Base-by-base conservation (phyloP, 2,113 vertebrate species). In the Perca fluviatilis region DNA sequence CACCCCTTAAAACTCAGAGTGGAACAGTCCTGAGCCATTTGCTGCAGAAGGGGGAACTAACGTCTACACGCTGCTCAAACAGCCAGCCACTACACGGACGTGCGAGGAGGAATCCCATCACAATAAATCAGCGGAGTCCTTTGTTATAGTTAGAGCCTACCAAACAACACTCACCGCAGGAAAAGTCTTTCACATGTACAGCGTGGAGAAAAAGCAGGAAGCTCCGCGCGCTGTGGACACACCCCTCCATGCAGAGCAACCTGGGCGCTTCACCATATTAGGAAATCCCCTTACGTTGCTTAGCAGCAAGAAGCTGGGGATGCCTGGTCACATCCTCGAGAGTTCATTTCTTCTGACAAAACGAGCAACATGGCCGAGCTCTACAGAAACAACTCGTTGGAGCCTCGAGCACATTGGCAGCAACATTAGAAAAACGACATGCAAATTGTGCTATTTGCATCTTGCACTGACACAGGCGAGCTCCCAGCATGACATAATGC, bases 11-110 rank as follows among this genome's bases (percentile, higher is more conserved):
- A 12, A 49, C 10, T 18, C 53, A 9, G 19, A 79, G 80, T 96
- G 96, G 96, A 95, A 95, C 94, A 77, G 89, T 93, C 96, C 92
- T 71, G 86, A 56, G 85, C 74, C 89, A 77, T 93, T 94, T 90
- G 93, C 90, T 94, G 95, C 94, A 94, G 94, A 87, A 69, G 25
- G 23, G 82, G 53, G 57, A 73, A 53, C 80, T 79, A 36, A 51
- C 16, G 65, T 27, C 23, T 4, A 25, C 62, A 10, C 49, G 56
- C 43, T 36, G 64, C 57, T 40, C 77, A 9, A 58, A 23, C 61
- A 15, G 50, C 70, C 61, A 15, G 50, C 70, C 69, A 5, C 66
- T 5, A 25, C 53, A 80, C 47, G 11, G 25, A n/a, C 46, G 49
- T 5, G 57, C 9, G 36, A 25, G 5, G 21, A 18, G n/a, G 33